Base-by-base conservation (phyloP, 2,888 invertebrate species). In the Cryptus armator region DNA sequence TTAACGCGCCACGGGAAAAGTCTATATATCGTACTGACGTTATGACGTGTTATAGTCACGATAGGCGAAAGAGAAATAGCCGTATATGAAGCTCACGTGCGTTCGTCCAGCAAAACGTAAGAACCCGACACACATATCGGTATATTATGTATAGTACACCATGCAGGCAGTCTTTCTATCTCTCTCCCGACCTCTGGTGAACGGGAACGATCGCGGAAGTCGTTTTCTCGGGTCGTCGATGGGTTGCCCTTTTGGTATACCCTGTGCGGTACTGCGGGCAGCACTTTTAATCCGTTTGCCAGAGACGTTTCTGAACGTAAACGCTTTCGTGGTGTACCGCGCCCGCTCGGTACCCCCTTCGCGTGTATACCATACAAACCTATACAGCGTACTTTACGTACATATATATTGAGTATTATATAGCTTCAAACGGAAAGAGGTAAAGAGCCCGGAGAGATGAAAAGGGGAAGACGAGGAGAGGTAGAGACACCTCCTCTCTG, bases 121-220 rank as follows among this genome's bases (percentile, higher is more conserved):
- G 12, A 29, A 66, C 66, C 46, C 9, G 24, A 81, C 37, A 66
- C 74, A 62, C 4, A 12, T 62, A 75, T 19, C 19, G 51, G 43
- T n/a, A n/a, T 12, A 71, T 43, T 3, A 44, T 56, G 43, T 44
- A 46, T 51, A 53, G 75, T 66, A 37, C 51, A 44, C 16, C 19
- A 16, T 48, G 16, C 9, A 24, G 43, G 46, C 24, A 72, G 77
- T 67, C 66, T 37, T 37, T 37, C 9, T 9, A 37, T 37, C 3
- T 67, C 59, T 32, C 72, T 24, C 19, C 24, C 19, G 72, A 83
- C 77, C 82, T 67, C 59, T 48, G 67, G 72, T 59, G 67, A 77
- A 68, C 72, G 77, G 59, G 68, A 78, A 78, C 59, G 83, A 83
- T 83, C 72, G 78, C 83, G 83, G 83, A 83, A 83, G 83, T 83